These are phyloP conservation scores for Stichopus chloronotus DNA, from an alignment of 35 echinoderm and acorn worm genomes.

Conservation along the genomic window DNA sequence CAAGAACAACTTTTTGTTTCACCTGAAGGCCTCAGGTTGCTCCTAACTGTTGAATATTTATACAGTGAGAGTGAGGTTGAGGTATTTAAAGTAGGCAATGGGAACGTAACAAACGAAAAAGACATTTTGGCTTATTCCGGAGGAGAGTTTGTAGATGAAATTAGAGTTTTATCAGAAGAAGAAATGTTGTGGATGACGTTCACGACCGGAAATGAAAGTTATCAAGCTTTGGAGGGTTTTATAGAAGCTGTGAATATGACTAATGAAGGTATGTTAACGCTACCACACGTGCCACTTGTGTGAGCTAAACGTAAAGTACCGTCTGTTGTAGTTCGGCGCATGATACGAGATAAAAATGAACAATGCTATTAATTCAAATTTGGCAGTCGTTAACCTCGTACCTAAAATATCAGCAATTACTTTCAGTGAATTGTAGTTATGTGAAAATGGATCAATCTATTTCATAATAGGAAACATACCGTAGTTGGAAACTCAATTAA, in stretches of 20 bases:
- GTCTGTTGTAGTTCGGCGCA: no score
- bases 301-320: no score
- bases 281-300: no score
- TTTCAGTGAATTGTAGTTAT: no score
- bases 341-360: no score
- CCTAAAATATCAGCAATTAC: no score
- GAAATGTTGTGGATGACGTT: background rate
- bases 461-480: no score
- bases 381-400: no score
- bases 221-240: background rate
- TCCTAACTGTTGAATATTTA: background rate
- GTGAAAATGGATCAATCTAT: no score
- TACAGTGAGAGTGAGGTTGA: no score
- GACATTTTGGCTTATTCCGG: background rate
- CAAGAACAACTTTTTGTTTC: background rate
- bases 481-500: no score
- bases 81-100: background rate
- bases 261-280: background rate
- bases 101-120: background rate
- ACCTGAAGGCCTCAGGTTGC: background rate
- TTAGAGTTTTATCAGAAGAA: constrained; percentile 16
- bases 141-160: background rate
- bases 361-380: no score
- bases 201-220: background rate
- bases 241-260: background rate